Percentiles rank a stretch among this genome's conserved stretches.
These are phyloP conservation scores for Poecile atricapillus DNA, from an alignment of 2,113 vertebrate species.

Conservation along the genomic window DNA sequence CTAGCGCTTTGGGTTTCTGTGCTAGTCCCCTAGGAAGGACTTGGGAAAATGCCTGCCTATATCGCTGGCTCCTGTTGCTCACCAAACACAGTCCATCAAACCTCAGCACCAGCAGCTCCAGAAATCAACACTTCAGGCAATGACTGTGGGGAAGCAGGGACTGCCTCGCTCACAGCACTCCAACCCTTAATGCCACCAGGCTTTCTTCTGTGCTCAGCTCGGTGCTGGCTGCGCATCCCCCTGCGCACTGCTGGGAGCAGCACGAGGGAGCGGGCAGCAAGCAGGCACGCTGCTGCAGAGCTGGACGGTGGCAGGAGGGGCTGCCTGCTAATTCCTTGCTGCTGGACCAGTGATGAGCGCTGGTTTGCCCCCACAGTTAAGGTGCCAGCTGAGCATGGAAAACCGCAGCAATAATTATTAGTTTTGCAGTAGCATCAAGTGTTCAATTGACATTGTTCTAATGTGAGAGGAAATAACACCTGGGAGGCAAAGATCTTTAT, in stretches of 20 bases:
- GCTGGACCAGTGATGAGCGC: background rate
- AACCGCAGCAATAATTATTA: background rate
- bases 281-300: background rate
- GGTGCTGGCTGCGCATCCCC: background rate
- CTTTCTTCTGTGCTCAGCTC: background rate
- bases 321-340: background rate
- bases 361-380: background rate
- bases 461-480: background rate
- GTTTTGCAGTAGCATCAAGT: background rate
- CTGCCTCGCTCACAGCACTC: background rate
- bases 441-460: background rate
- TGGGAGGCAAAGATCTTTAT: background rate
- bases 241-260: background rate
- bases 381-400: background rate
- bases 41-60: rapidly evolving
- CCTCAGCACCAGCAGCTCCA: background rate
- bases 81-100: background rate
- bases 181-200: background rate
- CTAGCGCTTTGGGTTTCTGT: background rate
- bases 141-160: background rate
- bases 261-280: background rate
- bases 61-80: background rate
- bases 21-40: background rate
- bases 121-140: background rate
- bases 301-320: background rate